phyloP scores from a whole-genome alignment of 2,888 invertebrate species.

The Andrena minutula region DNA sequence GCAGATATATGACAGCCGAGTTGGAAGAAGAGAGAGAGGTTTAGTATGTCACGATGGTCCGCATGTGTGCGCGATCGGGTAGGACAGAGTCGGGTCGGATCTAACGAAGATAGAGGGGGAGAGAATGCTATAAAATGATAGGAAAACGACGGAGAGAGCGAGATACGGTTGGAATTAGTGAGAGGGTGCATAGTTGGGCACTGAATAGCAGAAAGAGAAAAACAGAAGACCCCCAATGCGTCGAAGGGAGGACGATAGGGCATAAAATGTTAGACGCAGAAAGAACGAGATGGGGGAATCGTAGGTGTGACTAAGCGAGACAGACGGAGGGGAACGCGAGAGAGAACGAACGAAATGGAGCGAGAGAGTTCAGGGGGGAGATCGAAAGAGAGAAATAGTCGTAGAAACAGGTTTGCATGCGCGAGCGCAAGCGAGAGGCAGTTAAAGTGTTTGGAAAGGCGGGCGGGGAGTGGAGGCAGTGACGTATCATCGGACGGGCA shows the following conservation, averaged over 20 bases:
- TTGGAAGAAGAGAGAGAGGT: conserved; percentile 3
- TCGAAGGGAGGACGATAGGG: conserved; percentile 47
- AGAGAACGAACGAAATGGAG: conserved; percentile 42
- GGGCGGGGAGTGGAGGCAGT: conserved; percentile 16
- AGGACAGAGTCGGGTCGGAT: conserved; percentile 22
- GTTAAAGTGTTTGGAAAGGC: conserved; percentile 38
- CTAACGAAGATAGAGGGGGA: conserved; percentile 34
- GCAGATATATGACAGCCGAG: conserved; percentile 26
- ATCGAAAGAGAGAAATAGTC: not conserved
- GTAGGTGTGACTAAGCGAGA: conserved; percentile 64
- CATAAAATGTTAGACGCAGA: conserved; percentile 22
- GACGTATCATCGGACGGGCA: not conserved
- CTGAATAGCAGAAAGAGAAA: conserved; percentile 34
- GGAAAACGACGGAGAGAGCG: conserved; percentile 29
- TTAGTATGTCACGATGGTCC: conserved; percentile 36
- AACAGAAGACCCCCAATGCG: conserved; percentile 7
- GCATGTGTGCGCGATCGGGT: conserved; percentile 27
- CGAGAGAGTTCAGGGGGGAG: not conserved
- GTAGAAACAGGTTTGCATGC: conserved; percentile 34
- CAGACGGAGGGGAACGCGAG: conserved; percentile 37
- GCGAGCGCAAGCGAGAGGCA: conserved; percentile 19
- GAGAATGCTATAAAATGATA: conserved; percentile 12
- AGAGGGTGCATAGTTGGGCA: conserved; percentile 48
- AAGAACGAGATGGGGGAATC: conserved; percentile 28
- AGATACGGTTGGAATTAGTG: conserved; percentile 46